These are phyloP conservation scores for Calameuta idolon DNA, from an alignment of 2,888 invertebrate genomes.

Conservation along the genomic window DNA sequence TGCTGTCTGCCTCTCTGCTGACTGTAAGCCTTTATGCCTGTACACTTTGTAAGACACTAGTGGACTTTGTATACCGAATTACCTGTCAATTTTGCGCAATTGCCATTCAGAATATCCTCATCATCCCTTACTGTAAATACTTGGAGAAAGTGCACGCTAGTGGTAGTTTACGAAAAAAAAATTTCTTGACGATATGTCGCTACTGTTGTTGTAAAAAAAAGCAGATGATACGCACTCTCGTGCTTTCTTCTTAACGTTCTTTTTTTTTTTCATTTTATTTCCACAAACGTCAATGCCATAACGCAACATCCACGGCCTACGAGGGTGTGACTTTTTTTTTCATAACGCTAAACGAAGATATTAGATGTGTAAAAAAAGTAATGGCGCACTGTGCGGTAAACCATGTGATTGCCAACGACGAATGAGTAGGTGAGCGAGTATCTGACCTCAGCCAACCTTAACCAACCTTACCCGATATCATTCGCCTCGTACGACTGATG, in stretches of 20 bases:
- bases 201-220: neutral
- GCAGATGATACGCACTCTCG: neutral
- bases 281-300: neutral
- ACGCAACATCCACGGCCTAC: neutral
- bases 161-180: neutral
- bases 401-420: constrained; percentile 49
- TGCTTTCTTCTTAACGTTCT: neutral
- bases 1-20: neutral
- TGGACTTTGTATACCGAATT: no score
- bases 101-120: neutral
- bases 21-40: no score
- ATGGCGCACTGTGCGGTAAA: constrained; percentile 40
- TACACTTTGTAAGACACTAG: no score
- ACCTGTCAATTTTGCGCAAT: no score
- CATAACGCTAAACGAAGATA: constrained; percentile 47
- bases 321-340: constrained; percentile 14
- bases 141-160: neutral
- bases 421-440: constrained; percentile 45
- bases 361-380: constrained; percentile 58
- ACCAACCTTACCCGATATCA: neutral
- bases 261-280: neutral
- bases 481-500: constrained; percentile 41
- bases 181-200: neutral
- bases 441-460: neutral
- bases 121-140: no score